phyloP scores from a whole-genome alignment of 2,113 vertebrate genomes.

The Melanotaenia duboulayi region DNA sequence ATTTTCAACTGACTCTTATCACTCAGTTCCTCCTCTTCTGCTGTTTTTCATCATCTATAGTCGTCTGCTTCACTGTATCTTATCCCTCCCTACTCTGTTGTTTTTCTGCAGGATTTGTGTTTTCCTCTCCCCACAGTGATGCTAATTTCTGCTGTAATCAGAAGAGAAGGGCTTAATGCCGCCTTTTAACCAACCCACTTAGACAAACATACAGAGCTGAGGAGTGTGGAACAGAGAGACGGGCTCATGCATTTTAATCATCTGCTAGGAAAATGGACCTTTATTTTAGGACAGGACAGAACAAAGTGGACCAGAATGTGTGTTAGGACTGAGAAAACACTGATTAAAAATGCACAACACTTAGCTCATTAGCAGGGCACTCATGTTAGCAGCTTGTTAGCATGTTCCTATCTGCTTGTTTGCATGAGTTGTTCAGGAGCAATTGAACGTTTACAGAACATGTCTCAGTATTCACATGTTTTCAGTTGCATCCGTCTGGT shows the following conservation, averaged over 20 bases:
- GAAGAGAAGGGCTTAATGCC: slow-evolving; percentile 86
- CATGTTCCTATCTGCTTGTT: slow-evolving; percentile 37
- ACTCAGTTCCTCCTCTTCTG: slow-evolving; percentile 64
- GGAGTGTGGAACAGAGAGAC: slow-evolving; percentile 71
- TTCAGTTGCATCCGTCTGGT: slow-evolving; percentile 15
- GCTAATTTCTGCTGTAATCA: slow-evolving; percentile 86
- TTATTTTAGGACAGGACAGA: slow-evolving; percentile 80
- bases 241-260: slow-evolving; percentile 86
- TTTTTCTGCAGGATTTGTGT: slow-evolving; percentile 77
- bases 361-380: slow-evolving; percentile 62
- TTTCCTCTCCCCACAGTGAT: slow-evolving; percentile 83
- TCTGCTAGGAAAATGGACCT: slow-evolving; percentile 76
- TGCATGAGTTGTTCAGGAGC: slow-evolving; percentile 33
- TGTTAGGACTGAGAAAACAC: slow-evolving; percentile 56
- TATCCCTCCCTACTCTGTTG: slow-evolving; percentile 45
- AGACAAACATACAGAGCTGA: slow-evolving; percentile 84
- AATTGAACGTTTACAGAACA: slow-evolving; percentile 27
- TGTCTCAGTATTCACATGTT: slow-evolving; percentile 17
- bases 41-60: slow-evolving; percentile 76
- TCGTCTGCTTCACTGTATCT: slow-evolving; percentile 62
- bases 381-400: slow-evolving; percentile 68
- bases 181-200: slow-evolving; percentile 86
- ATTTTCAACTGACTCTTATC: slow-evolving; percentile 58
- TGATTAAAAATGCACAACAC: slow-evolving; percentile 60
- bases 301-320: slow-evolving; percentile 63